Evolutionary conservation across 2,797 vertebrate genomes (phyloP), one percentile per base, ranked within the genome.

Genomic region (Coregonus suidteri): DNA sequence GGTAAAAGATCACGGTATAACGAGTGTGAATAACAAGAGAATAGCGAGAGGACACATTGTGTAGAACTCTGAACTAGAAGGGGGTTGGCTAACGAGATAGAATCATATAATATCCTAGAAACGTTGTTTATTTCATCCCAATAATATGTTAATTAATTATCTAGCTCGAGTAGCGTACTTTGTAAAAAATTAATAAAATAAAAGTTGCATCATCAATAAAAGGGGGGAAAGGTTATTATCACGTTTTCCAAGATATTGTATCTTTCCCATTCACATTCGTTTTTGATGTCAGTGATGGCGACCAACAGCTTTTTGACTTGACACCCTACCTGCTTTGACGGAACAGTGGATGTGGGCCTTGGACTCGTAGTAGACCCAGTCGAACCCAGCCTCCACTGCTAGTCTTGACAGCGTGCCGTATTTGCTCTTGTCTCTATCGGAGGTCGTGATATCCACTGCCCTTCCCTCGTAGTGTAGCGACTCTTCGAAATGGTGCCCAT

Each of bases 341-440:
- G 98, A 99, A 90, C 97, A 99, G 93, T 99, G 98, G 88, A 99
- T 97, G 89, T 99, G 98, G 0, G 97, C 98, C 86, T 99, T 99
- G 87, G 98, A 99, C 84, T 99, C 98, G 1, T 98, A 99, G 88
- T 97, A 97, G 78, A 99, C 98, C 98, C 98, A 99, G 91, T 99
- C 98, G 84, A 99, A 99, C 69, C 98, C 98, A 0, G 98, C 97
- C 88, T 99, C 98, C 87, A 99, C 98, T 0, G 98, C 98, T 86
- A 99, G 93, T 77, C 98, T 95, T 47, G 98, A 98, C 89, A 99
- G 92, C 78, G 97, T 98, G 86, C 98, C 98, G 75, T 99, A 99
- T 85, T 99, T 99, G 95, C 96, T 97, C 86, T 98, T 97, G 94
- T 99, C 98, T 0, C 98, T 91, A 88, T 99, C 98, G 0, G 98